Conservation (phyloP, 2,113 vertebrate species). For the Egretta garzetta region DNA sequence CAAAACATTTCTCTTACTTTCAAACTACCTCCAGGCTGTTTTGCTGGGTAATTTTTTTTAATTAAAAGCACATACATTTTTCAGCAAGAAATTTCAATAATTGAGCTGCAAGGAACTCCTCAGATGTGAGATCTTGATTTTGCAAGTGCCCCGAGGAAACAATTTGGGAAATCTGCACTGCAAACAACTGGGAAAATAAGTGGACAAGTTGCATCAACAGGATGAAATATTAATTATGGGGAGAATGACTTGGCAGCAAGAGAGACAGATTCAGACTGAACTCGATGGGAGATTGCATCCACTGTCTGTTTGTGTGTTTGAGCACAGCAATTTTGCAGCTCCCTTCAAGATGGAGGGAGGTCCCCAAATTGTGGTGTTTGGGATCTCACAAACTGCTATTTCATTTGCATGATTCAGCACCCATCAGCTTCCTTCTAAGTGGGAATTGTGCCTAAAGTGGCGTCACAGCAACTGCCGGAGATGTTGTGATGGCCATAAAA, state of each 20-base stretch:
- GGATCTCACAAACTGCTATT: background rate
- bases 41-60: constrained; percentile 5
- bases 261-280: background rate
- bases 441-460: constrained; percentile 5
- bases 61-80: constrained; percentile 45
- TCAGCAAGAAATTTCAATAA: constrained; percentile 57
- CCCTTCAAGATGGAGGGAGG: background rate
- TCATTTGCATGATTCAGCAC: constrained; percentile 43
- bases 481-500: background rate
- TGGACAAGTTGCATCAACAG: constrained; percentile 50
- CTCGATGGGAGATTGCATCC: background rate
- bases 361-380: background rate
- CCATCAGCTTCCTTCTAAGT: background rate
- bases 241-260: background rate
- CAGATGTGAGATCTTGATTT: constrained; percentile 3
- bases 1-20: background rate
- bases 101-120: constrained; percentile 21
- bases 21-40: background rate
- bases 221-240: constrained; percentile 60
- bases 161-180: constrained; percentile 46
- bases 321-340: background rate
- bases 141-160: constrained; percentile 30
- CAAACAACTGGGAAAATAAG: constrained; percentile 51
- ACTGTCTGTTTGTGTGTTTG: background rate
- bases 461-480: constrained; percentile 13